phyloP scores from a whole-genome alignment of 2,888 invertebrate species.

The Plusia festucae region DNA sequence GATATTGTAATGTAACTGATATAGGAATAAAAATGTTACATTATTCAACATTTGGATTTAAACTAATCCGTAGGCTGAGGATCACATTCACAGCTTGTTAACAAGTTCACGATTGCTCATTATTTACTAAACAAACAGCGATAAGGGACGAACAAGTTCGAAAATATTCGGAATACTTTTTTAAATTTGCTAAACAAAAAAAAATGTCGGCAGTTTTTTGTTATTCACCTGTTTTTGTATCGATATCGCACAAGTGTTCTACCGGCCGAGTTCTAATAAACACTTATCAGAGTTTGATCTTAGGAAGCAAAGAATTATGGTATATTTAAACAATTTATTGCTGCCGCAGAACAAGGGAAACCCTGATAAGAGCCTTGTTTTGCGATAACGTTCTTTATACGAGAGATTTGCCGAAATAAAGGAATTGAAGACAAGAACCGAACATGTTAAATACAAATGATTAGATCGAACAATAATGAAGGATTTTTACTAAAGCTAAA shows the following conservation, averaged over 20 bases:
- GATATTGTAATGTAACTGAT: slow-evolving; percentile 49
- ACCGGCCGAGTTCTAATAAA: slow-evolving; percentile 86
- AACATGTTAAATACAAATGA: slow-evolving; percentile 30
- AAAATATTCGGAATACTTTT: slow-evolving; percentile 72
- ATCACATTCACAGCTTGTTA: slow-evolving; percentile 73
- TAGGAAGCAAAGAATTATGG: slow-evolving; percentile 86
- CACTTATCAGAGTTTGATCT: slow-evolving; percentile 82
- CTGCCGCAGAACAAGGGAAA: slow-evolving; percentile 81
- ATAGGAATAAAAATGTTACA: slow-evolving; percentile 49
- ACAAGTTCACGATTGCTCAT: slow-evolving; percentile 77
- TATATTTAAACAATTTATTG: slow-evolving; percentile 87
- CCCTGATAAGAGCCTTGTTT: slow-evolving; percentile 81
- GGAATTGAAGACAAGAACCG: slow-evolving; percentile 46
- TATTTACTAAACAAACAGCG: slow-evolving; percentile 82
- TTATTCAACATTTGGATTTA: slow-evolving; percentile 45
- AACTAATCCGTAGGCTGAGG: slow-evolving; percentile 57
- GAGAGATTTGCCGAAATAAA: slow-evolving; percentile 70
- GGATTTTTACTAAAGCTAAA: background rate
- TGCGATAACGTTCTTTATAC: slow-evolving; percentile 77
- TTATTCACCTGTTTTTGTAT: slow-evolving; percentile 75
- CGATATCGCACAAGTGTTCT: slow-evolving; percentile 78
- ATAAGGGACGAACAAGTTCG: slow-evolving; percentile 77
- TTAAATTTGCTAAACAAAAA: slow-evolving; percentile 74
- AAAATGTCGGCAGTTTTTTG: slow-evolving; percentile 74
- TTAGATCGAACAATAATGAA: slow-evolving; percentile 16